Evolutionary conservation across 2,113 vertebrate genomes (phyloP).

Genomic region (Propithecus coquereli): DNA sequence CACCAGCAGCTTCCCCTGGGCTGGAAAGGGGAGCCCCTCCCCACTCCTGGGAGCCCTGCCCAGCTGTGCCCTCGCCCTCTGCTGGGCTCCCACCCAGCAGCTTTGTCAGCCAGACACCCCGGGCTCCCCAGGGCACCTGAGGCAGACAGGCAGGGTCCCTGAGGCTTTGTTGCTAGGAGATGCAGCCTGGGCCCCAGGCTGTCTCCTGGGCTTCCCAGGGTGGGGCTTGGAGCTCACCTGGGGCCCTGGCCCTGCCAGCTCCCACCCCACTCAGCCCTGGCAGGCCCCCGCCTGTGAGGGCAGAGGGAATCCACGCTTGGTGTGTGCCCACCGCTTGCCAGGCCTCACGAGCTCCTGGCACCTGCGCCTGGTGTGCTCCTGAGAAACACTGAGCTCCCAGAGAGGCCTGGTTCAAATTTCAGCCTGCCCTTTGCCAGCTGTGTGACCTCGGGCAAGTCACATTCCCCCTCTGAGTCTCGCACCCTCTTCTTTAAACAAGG

Average conservation of each 20-base stretch:
- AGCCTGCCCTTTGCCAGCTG: background rate
- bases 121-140: conserved; percentile 7
- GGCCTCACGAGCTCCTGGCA: background rate
- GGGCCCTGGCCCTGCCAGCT: background rate
- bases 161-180: conserved; percentile 64
- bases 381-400: background rate
- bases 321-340: background rate
- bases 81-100: background rate
- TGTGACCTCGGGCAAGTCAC: background rate
- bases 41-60: background rate
- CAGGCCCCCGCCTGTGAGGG: background rate
- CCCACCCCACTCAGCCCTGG: background rate
- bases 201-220: conserved; percentile 1
- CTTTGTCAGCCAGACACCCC: background rate
- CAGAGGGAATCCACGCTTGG: background rate
- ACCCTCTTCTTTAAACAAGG: background rate
- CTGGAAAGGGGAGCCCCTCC: too few species aligned
- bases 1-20: background rate
- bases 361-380: background rate
- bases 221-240: background rate
- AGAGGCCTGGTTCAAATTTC: background rate
- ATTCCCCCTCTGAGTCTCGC: background rate
- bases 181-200: background rate
- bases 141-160: conserved; percentile 62
- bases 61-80: background rate